Base-by-base conservation (phyloP, 2,888 invertebrate species). In the Polietes domitor region DNA sequence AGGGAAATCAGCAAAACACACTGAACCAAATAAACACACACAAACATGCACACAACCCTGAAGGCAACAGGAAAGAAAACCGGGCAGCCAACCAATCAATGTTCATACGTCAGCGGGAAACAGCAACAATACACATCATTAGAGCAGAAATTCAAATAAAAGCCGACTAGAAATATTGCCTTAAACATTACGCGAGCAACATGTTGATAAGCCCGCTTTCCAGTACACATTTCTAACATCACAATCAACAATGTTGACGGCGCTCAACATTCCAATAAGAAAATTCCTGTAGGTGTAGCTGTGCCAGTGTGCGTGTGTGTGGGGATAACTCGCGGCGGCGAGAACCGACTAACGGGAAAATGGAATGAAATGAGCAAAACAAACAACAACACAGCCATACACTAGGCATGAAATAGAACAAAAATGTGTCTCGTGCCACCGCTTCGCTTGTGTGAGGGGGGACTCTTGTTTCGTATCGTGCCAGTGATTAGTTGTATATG, bases 401-500 rank as follows among this genome's bases (percentile, higher is more conserved):
- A 75, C 53, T 72, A n/a, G 47, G 24, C 73, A 72, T 65, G 50
- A 58, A 77, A 78, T 61, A 71, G 47, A 41, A 41, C 53, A 26
- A 37, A 73, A 70, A 47, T 47, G 47, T 70, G 53, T 72, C 24
- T 41, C 19, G 26, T 37, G 17, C 37, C 21, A 73, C 74, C 65
- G 79, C 15, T 63, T 1, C 17, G 26, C 15, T 10, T 2, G 41
- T 73, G 58, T 65, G 61, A 50, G 63, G 53, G 82, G 79, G 78
- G 77, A 70, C 68, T 82, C 65, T 61, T 76, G 55, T 55, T 76
- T 65, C 80, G 55, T 76, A 24, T 77, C 74, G 78, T 82, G 77
- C 65, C 76, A 79, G 77, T 84, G 73, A 85, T 88, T 85, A 87
- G 87, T 88, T 89, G 88, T 87, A 78, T 82, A 80, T 87, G 88